Evolutionary conservation across 2,797 vertebrate species (phyloP).

Genomic region (Onychomys arenicola): DNA sequence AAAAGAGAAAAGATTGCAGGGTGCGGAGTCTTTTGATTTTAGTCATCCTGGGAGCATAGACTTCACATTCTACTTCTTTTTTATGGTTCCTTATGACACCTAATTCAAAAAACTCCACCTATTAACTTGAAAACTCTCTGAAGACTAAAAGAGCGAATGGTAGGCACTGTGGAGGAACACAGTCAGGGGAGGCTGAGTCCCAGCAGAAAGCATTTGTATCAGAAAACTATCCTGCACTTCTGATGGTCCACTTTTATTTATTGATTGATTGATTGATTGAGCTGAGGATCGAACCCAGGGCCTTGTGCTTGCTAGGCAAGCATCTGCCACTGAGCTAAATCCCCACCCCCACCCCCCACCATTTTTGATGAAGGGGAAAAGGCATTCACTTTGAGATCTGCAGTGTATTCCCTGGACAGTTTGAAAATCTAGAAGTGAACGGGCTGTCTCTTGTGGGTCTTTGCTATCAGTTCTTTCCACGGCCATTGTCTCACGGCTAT

Average conservation of each 20-base stretch:
- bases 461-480: constrained; percentile 81
- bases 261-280: too few relatives aligned
- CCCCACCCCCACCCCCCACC: not conserved
- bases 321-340: too few relatives aligned
- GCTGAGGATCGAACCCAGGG: too few relatives aligned
- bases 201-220: not conserved
- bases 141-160: constrained; percentile 2
- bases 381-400: constrained; percentile 4
- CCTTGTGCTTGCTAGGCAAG: too few relatives aligned
- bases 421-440: constrained; percentile 67
- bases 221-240: not conserved
- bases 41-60: constrained; percentile 41
- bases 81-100: constrained; percentile 23
- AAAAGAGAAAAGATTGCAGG: constrained; percentile 59
- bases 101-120: constrained; percentile 48
- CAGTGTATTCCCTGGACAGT: not conserved
- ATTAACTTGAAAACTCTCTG: constrained; percentile 6
- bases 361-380: not conserved
- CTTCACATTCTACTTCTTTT: constrained; percentile 58
- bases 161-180: not conserved
- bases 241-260: not conserved
- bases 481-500: constrained; percentile 87
- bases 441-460: constrained; percentile 52
- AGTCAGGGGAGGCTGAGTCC: rapidly evolving
- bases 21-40: constrained; percentile 36